Evolutionary conservation across 2,888 invertebrate genomes (phyloP), one percentile per base, ranked within the genome.

Genomic region (Rhagium mordax): DNA sequence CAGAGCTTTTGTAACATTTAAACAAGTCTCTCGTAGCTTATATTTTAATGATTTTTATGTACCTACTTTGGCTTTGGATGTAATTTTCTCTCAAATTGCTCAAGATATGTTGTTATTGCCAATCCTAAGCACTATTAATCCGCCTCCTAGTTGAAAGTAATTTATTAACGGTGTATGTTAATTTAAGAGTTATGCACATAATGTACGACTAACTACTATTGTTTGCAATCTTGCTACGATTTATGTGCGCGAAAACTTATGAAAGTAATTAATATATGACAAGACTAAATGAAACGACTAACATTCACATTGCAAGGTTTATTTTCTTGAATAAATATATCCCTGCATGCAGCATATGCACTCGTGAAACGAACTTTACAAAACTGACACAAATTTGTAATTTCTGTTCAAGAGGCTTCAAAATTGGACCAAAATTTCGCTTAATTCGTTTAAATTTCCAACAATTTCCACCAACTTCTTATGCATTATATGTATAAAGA

Each of bases 191-290:
- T 27, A 57, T 27, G 20, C 55, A 55, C 8, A 24, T 55, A 55
- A 55, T n/a, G 15, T 27, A 24, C 24, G 27, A 57, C 15, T 57
- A 15, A 27, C 55, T 57, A 27, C 55, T 24, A 57, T 57, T 57
- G 55, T 57, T 57, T 57, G 24, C 6, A 24, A 57, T 27, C 24
- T 41, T 41, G n/a, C 41, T 41, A 27, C 15, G 55, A 57, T 57
- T 57, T 15, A 57, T 57, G 55, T 24, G n/a, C n/a, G 55, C 55
- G 27, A 57, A 57, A 27, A 57, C 21, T 27, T 57, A 24, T 57
- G 27, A 57, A 57, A 15, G 15, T 57, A 57, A 57, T 57, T 57
- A 57, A 27, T 27, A 6, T 24, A 33, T 33, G 33, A 33, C 33
- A 55, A 55, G 21, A 27, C 55, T 57, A 27, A 27, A 27, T 57